Evolutionary conservation across 92 coral and sea anemone species (phyloP).

Genomic region (Siderastrea siderea): DNA sequence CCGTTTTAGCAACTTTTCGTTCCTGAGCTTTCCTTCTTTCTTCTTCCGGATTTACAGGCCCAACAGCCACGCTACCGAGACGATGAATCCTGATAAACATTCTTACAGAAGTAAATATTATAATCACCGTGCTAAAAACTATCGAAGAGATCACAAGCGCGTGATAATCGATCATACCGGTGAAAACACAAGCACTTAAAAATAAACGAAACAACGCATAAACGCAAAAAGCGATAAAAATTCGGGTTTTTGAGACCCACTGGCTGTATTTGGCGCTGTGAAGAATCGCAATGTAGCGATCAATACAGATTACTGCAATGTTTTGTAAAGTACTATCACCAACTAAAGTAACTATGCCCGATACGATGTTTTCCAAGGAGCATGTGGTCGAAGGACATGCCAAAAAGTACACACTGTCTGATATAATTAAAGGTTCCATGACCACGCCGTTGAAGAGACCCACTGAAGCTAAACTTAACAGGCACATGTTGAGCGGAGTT

Average conservation of each 20-base stretch:
- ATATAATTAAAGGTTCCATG: slow-evolving; percentile 35
- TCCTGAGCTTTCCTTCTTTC: slow-evolving; percentile 32
- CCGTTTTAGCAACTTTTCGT: slow-evolving; percentile 27
- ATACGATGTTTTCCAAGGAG: slow-evolving; percentile 43
- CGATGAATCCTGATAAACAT: slow-evolving; percentile 32
- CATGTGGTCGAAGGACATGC: slow-evolving; percentile 34
- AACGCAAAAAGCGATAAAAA: slow-evolving; percentile 18
- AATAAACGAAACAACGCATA: slow-evolving; percentile 49
- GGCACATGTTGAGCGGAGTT: slow-evolving; percentile 46
- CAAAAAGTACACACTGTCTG: slow-evolving; percentile 32
- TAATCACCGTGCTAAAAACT: slow-evolving; percentile 18
- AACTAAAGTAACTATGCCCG: slow-evolving; percentile 40
- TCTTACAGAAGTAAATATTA: slow-evolving; percentile 14
- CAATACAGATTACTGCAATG: slow-evolving; percentile 47
- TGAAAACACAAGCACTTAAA: slow-evolving; percentile 41
- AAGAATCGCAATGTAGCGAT: slow-evolving; percentile 47
- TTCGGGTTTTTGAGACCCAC: slow-evolving; percentile 33
- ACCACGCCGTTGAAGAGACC: slow-evolving; percentile 51
- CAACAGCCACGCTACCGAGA: slow-evolving; percentile 12
- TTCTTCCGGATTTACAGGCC: slow-evolving; percentile 29
- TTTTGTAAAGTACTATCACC: slow-evolving; percentile 48
- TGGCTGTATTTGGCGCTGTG: slow-evolving; percentile 27
- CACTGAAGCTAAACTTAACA: slow-evolving; percentile 39
- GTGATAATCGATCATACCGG: slow-evolving; percentile 40
- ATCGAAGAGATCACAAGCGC: slow-evolving; percentile 34